These are phyloP conservation scores for Drosophila macrothrix DNA, from an alignment of 2,888 invertebrate genomes.

Conservation along the genomic window DNA sequence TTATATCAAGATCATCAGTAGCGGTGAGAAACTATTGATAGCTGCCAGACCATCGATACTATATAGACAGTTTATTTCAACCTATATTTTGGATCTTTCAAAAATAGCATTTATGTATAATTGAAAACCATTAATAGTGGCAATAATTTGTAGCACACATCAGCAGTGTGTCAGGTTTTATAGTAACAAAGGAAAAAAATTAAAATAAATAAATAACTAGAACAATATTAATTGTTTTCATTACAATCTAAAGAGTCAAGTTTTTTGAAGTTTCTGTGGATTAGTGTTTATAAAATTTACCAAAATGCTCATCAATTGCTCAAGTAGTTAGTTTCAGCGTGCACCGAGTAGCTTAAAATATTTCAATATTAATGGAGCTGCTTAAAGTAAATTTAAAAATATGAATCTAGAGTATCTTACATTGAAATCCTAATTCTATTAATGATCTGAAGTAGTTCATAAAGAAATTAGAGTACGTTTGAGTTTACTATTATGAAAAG, in stretches of 20 bases:
- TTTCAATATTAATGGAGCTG: constrained; percentile 25
- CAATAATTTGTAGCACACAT: not conserved
- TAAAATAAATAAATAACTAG: not conserved
- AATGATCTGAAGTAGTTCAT: constrained; percentile 3
- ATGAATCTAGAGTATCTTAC: constrained; percentile 4
- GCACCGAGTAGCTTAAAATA: constrained; percentile 33
- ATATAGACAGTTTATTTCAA: not conserved
- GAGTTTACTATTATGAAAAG: constrained; percentile 2
- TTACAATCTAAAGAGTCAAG: not conserved
- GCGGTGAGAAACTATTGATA: not conserved
- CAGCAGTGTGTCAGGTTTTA: not conserved
- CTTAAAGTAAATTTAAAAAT: not conserved
- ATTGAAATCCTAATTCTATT: not conserved
- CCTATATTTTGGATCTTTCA: not conserved
- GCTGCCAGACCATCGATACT: not conserved
- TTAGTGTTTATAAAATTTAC: not conserved
- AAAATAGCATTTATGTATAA: not conserved
- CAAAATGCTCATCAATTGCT: not conserved
- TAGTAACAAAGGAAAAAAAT: not conserved
- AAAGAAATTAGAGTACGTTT: not conserved
- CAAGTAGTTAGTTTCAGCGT: constrained; percentile 30
- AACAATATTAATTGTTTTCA: not conserved
- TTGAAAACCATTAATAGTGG: not conserved
- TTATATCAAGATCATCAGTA: not conserved
- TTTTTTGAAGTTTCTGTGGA: not conserved